Evolutionary conservation across 1,140 invertebrate genomes (phyloP).

Genomic region (Drosophila kohkoa): DNA sequence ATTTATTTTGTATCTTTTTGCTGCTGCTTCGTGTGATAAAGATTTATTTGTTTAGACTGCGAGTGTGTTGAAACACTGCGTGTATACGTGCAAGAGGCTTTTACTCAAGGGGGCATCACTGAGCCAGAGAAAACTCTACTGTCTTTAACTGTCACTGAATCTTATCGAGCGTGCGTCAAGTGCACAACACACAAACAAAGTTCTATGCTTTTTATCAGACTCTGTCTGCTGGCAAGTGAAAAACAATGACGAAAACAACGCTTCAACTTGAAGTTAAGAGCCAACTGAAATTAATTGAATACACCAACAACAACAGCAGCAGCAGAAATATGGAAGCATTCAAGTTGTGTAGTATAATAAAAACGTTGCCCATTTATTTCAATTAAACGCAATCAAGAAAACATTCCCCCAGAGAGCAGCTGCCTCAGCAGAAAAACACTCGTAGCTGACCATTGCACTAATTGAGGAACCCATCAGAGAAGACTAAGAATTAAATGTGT

Average conservation of each 20-base stretch:
- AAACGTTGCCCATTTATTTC: constrained; percentile 78
- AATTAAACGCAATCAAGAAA: constrained; percentile 81
- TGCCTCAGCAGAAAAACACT: constrained; percentile 24
- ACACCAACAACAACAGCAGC: constrained; percentile 17
- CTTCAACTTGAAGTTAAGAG: constrained; percentile 15
- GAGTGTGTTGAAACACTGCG: constrained; percentile 55
- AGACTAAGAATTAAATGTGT: constrained; percentile 7
- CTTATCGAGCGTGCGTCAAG: constrained; percentile 25
- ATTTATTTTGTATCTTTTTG: constrained; percentile 68
- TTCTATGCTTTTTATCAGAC: constrained; percentile 19
- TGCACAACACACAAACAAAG: constrained; percentile 5
- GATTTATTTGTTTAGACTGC: constrained; percentile 78
- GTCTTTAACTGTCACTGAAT: constrained; percentile 7
- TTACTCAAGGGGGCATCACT: background rate
- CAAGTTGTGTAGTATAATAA: constrained; percentile 35
- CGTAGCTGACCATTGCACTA: constrained; percentile 26
- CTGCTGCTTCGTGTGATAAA: constrained; percentile 54
- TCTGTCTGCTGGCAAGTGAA: background rate
- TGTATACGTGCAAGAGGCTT: constrained; percentile 4
- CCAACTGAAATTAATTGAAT: constrained; percentile 66
- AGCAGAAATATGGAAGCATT: constrained; percentile 1
- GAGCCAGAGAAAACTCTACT: background rate
- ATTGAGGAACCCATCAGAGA: constrained; percentile 9
- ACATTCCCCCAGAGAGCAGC: constrained; percentile 34
- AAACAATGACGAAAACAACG: constrained; percentile 26